Evolutionary conservation across 1,140 invertebrate genomes (phyloP).

Genomic region (Sycobia sp.): DNA sequence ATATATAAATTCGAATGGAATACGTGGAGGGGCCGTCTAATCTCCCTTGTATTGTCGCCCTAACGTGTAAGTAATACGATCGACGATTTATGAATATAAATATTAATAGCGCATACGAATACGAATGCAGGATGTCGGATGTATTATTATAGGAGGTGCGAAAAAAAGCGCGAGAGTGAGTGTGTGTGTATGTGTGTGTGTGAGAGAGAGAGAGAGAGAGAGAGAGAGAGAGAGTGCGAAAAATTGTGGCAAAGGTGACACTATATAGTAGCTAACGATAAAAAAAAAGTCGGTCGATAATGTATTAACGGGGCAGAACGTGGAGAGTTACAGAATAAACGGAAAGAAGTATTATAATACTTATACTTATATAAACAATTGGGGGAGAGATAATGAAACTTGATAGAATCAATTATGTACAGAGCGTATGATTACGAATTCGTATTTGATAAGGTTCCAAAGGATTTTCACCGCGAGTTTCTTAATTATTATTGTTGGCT

Average conservation of each 20-base stretch:
- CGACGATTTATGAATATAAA: neutral
- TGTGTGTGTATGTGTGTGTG: neutral
- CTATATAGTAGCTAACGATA: too few species aligned
- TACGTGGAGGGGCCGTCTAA: too few species aligned
- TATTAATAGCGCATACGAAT: neutral
- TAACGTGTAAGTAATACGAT: neutral
- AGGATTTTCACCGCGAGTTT: conserved; percentile 23
- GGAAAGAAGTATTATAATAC: too few species aligned
- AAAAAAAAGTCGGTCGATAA: too few species aligned
- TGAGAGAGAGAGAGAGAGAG: neutral
- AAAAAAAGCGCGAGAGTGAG: neutral
- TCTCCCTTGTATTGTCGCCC: too few species aligned
- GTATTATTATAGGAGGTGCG: too few species aligned
- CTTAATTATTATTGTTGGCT: too few species aligned
- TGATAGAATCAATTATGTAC: conserved; percentile 30
- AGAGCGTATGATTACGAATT: conserved; percentile 23
- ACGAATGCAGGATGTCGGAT: neutral
- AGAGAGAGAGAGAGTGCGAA: neutral
- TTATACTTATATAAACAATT: conserved; percentile 4
- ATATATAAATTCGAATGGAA: neutral
- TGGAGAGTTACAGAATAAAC: neutral
- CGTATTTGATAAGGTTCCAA: conserved; percentile 19
- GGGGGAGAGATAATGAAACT: conserved; percentile 12
- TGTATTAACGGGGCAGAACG: neutral
- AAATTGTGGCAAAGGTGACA: too few species aligned